Conservation (phyloP, 1,140 invertebrate genomes). For the Hylaeus volcanicus region DNA sequence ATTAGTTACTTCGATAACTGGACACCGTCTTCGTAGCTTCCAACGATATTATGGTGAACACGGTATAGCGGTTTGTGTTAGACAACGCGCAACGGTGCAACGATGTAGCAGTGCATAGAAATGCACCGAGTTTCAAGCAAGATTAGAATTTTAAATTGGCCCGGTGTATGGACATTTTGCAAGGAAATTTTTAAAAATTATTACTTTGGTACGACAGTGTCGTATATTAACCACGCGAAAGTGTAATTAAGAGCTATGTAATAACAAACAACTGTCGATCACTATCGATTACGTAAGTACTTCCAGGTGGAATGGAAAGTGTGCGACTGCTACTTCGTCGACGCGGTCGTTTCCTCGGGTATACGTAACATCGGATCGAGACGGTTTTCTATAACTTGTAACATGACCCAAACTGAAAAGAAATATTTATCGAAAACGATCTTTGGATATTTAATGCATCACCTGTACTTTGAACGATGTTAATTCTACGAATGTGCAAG, state of each 20-base stretch:
- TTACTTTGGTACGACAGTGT: neutral
- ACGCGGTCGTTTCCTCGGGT: neutral
- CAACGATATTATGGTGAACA: too few species aligned
- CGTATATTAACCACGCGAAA: neutral
- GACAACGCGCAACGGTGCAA: too few species aligned
- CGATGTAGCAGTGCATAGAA: too few species aligned
- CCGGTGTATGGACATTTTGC: neutral
- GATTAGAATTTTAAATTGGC: slow-evolving; percentile 32
- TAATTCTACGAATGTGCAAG: too few species aligned
- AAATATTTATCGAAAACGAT: neutral
- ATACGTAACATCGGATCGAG: neutral
- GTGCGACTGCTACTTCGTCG: neutral
- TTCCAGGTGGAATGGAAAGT: neutral
- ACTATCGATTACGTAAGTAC: neutral
- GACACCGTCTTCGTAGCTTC: too few species aligned
- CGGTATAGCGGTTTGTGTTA: too few species aligned
- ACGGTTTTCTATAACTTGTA: neutral
- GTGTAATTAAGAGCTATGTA: neutral
- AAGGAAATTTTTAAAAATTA: slow-evolving; percentile 28
- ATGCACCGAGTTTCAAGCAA: neutral
- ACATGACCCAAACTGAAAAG: neutral
- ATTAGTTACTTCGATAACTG: too few species aligned
- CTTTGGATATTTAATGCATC: too few species aligned
- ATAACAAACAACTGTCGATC: neutral
- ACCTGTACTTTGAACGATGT: too few species aligned